These are phyloP conservation scores for Rhegmatorhina hoffmannsi DNA, from an alignment of 2,113 vertebrate genomes.

Conservation along the genomic window DNA sequence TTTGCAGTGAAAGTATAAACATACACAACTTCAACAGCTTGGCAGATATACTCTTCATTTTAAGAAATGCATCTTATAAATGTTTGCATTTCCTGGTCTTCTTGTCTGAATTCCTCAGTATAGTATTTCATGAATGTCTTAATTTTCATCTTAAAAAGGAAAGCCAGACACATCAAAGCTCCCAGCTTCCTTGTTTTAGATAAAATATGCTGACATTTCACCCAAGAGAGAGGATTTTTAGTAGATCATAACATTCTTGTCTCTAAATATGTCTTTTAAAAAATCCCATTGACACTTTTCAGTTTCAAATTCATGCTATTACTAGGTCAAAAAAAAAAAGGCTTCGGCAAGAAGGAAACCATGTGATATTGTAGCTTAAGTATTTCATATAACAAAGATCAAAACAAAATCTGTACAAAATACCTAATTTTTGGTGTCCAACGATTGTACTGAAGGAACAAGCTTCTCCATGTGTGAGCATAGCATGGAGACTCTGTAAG, in stretches of 20 bases:
- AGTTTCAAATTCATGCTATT: slow-evolving; percentile 25
- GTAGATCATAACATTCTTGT: slow-evolving; percentile 15
- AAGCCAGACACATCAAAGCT: slow-evolving; percentile 50
- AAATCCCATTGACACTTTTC: slow-evolving; percentile 16
- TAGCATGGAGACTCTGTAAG: not conserved
- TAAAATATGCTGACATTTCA: slow-evolving; percentile 57
- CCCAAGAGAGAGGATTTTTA: slow-evolving; percentile 23
- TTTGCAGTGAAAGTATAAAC: not conserved
- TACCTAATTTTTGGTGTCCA: not conserved
- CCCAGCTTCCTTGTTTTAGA: slow-evolving; percentile 22
- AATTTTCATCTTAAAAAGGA: slow-evolving; percentile 32
- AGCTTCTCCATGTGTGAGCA: not conserved
- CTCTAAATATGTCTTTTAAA: slow-evolving; percentile 24
- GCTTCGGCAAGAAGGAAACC: not conserved
- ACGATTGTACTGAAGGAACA: not conserved
- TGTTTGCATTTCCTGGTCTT: not conserved
- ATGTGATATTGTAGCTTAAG: not conserved
- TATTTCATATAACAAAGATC: not conserved
- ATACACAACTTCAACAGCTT: not conserved
- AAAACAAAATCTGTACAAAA: not conserved
- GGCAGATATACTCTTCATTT: not conserved
- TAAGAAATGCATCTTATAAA: not conserved
- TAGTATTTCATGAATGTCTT: not conserved
- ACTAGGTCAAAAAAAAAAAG: not conserved
- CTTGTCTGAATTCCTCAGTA: not conserved